phyloP scores from a whole-genome alignment of 2,888 invertebrate species.

The Ophion ellenae region DNA sequence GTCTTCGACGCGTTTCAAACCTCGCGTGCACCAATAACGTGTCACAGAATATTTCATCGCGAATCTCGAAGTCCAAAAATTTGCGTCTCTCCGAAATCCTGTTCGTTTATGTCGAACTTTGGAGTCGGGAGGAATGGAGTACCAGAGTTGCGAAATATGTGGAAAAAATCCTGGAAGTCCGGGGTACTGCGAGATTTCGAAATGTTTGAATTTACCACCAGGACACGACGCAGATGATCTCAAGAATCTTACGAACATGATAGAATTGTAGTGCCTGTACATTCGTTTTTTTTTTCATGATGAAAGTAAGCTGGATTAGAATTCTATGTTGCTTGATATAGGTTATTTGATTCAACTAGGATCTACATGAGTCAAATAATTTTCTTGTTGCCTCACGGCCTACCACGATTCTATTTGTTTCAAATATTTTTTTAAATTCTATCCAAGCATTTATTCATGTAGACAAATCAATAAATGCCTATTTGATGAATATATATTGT shows the following conservation, averaged over 20 bases:
- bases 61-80: conserved; percentile 8
- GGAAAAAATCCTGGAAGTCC: not conserved
- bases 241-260: not conserved
- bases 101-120: not conserved
- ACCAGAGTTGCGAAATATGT: not conserved
- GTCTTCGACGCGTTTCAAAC: conserved; percentile 51
- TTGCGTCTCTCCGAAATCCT: conserved; percentile 4
- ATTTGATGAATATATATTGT: too few species aligned
- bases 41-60: conserved; percentile 54
- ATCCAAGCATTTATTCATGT: too few species aligned
- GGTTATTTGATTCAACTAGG: too few species aligned
- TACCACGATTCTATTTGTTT: too few species aligned
- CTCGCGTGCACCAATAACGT: conserved; percentile 38
- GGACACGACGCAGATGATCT: not conserved
- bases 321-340: too few species aligned
- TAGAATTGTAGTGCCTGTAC: not conserved
- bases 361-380: too few species aligned
- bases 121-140: not conserved
- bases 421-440: too few species aligned
- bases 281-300: too few species aligned
- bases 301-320: too few species aligned
- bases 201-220: not conserved
- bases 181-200: not conserved
- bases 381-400: too few species aligned
- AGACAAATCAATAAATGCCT: too few species aligned